Conservation (phyloP, 1,140 invertebrate species). For the Cephus cinctus region DNA sequence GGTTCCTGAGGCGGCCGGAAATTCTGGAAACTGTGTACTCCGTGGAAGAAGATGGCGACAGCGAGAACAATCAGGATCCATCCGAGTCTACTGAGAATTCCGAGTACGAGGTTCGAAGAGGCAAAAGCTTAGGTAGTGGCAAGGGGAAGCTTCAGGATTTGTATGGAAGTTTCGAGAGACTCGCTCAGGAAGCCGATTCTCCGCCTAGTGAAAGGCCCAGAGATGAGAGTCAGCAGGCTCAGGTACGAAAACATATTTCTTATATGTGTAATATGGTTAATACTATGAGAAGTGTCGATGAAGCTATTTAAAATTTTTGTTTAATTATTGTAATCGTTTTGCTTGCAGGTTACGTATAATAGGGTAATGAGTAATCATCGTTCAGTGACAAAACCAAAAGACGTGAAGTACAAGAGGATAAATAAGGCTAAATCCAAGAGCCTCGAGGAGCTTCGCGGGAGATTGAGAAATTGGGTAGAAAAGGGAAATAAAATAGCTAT, state of each 20-base stretch:
- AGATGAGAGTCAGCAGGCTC: slow-evolving; percentile 51
- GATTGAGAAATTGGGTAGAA: slow-evolving; percentile 81
- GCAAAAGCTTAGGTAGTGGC: slow-evolving; percentile 26
- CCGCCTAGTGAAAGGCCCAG: slow-evolving; percentile 38
- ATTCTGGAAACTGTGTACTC: slow-evolving; percentile 84
- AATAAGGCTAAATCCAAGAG: slow-evolving; percentile 89
- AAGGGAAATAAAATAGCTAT: slow-evolving; percentile 68
- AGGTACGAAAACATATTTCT: no score
- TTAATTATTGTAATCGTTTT: no score
- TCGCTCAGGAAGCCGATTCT: slow-evolving; percentile 43
- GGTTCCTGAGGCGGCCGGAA: slow-evolving; percentile 73
- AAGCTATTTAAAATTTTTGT: no score
- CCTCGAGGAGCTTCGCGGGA: slow-evolving; percentile 77
- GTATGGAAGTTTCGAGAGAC: slow-evolving; percentile 54
- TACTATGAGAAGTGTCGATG: no score
- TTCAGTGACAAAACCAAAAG: slow-evolving; percentile 86
- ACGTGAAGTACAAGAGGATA: slow-evolving; percentile 87
- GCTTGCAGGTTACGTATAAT: slow-evolving; percentile 74
- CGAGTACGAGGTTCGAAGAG: slow-evolving; percentile 38
- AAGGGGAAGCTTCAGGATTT: slow-evolving; percentile 48
- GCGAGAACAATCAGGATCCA: slow-evolving; percentile 61
- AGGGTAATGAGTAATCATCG: slow-evolving; percentile 87
- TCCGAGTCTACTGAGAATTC: slow-evolving; percentile 39
- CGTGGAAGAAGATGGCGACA: slow-evolving; percentile 77
- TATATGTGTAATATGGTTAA: no score